Evolutionary conservation across 1,140 invertebrate genomes (phyloP), one percentile per base, ranked within the genome.

Genomic region (Tetramorium alpestre): DNA sequence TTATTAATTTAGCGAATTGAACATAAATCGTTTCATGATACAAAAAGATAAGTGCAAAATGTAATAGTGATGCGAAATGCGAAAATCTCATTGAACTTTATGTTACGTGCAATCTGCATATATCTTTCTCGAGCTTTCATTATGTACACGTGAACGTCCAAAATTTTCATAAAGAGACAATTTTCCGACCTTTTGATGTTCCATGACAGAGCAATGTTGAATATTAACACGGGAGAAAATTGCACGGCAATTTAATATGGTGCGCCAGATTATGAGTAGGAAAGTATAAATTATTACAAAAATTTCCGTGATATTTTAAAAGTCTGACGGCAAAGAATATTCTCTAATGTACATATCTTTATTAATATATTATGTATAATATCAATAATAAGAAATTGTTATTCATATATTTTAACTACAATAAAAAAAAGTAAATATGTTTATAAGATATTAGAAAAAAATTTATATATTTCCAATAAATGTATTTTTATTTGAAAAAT

Each of bases 131-230:
- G n/a, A 28, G 69, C 80, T 84, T 84, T 75, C 41, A 84, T 84
- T 75, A 84, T 54, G 80, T 62, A 75, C 80, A 73, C 22, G 70
- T 60, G 69, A 75, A 49, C 69, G 56, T 84, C 80, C 80, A 7
- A 84, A 84, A 84, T 84, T 84, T 73, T 84, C 80, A 84, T 84
- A 84, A 84, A 84, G 80, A 84, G 80, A 75, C 80, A 60, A 82
- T 82, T 82, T 82, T 60, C 67, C 58, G 54, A 82, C 67, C 80
- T 84, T 69, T 84, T 84, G 80, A 84, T 84, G 54, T 75, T n/a
- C 54, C 56, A 49, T 60, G 77, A 65, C 67, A 28, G 10, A 38
- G 51, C 22, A 69, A 72, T 72, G 69, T 73, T 73, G 54, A 28
- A 75, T 62, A 84, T 84, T 84, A 58, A 84, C 28, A 47, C 49